These are phyloP conservation scores for Forficula auricularia DNA, from an alignment of 1,140 invertebrate species.

Conservation along the genomic window DNA sequence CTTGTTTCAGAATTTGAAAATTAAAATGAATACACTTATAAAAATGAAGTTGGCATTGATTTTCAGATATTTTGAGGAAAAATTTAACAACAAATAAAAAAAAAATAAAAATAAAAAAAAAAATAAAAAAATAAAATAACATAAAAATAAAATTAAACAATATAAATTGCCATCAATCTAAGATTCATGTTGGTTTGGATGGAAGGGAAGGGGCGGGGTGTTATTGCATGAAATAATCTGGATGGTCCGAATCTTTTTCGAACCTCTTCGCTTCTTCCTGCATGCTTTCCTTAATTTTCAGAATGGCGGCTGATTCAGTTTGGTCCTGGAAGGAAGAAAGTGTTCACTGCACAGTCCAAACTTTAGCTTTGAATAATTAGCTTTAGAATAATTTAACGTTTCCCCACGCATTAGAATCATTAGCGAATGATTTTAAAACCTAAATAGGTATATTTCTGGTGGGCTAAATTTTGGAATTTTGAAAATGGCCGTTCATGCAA, in stretches of 20 bases:
- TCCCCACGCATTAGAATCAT: no score
- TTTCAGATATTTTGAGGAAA: no score
- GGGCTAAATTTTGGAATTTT: not conserved
- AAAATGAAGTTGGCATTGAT: no score
- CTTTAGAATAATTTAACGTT: no score
- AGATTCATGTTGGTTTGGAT: conserved; percentile 3
- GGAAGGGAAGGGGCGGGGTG: conserved; percentile 9
- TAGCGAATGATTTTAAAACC: no score
- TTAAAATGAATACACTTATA: no score
- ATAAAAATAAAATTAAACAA: no score
- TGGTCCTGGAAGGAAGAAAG: conserved; percentile 64
- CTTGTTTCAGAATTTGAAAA: no score
- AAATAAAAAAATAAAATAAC: no score
- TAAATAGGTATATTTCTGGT: not conserved
- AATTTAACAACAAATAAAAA: no score
- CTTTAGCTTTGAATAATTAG: no score
- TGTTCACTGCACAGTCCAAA: conserved; percentile 12
- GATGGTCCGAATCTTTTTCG: conserved; percentile 94
- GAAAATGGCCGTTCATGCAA: conserved; percentile 11
- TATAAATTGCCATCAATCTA: conserved; percentile 1
- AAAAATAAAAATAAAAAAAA: no score
- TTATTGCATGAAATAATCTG: conserved; percentile 92
- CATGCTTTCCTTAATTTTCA: conserved; percentile 99
- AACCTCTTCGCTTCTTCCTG: conserved; percentile 98
- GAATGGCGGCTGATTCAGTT: conserved; percentile 94